Conservation (phyloP, 2,797 vertebrate species). For the Hydrolagus colliei region DNA sequence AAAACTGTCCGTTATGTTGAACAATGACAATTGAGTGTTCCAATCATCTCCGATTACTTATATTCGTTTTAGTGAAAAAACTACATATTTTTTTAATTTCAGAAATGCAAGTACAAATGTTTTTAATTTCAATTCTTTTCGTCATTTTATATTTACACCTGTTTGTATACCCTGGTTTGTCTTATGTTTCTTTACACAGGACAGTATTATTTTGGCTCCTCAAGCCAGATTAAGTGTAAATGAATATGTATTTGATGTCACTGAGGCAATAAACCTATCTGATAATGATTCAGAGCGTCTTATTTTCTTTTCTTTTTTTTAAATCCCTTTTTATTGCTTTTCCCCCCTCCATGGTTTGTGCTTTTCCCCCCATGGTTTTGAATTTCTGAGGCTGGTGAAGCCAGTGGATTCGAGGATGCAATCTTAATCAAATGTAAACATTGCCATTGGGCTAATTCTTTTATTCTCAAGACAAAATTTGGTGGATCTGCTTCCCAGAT, state of each 20-base stretch:
- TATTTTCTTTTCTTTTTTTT: background rate
- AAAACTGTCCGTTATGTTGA: slow-evolving; percentile 1
- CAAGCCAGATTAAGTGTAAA: slow-evolving; percentile 25
- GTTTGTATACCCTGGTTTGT: background rate
- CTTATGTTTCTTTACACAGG: slow-evolving; percentile 1
- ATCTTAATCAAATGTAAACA: no score
- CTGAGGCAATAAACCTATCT: slow-evolving; percentile 29
- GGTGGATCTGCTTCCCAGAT: no score
- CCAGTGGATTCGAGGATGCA: no score
- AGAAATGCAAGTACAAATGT: background rate
- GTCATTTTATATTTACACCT: background rate
- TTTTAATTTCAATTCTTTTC: background rate
- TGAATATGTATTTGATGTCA: slow-evolving; percentile 22
- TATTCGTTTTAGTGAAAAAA: background rate
- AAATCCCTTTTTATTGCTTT: background rate
- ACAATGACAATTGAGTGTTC: background rate
- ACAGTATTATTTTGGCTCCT: background rate
- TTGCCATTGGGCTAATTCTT: no score
- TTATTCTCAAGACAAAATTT: no score
- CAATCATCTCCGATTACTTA: background rate
- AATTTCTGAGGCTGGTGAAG: background rate
- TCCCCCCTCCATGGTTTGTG: background rate
- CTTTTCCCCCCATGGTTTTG: background rate
- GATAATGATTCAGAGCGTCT: background rate
- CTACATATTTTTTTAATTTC: background rate